Conservation (phyloP, 2,113 vertebrate genomes). For the Coturnix japonica region DNA sequence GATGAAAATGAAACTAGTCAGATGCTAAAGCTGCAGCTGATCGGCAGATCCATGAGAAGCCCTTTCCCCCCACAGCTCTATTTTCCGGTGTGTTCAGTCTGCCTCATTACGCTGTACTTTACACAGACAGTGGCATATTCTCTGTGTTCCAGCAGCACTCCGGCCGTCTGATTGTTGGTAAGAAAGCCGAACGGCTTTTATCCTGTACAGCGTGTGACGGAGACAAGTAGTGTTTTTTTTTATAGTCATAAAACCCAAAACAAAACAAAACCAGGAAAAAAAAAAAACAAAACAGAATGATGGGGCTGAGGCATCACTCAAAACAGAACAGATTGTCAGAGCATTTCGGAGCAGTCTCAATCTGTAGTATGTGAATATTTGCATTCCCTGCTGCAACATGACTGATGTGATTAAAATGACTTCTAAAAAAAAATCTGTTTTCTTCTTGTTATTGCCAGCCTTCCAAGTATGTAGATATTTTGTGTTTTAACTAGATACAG, state of each 20-base stretch:
- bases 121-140: conserved; percentile 67
- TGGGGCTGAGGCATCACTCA: conserved; percentile 63
- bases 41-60: conserved; percentile 62
- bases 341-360: conserved; percentile 58
- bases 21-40: conserved; percentile 62
- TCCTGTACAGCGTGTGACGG: conserved; percentile 58
- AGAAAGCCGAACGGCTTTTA: conserved; percentile 66
- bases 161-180: conserved; percentile 61
- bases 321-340: conserved; percentile 70
- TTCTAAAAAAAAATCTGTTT: background rate
- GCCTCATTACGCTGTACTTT: conserved; percentile 64
- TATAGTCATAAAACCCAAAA: conserved; percentile 28
- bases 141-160: conserved; percentile 66
- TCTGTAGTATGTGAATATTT: conserved; percentile 61
- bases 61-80: conserved; percentile 45
- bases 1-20: conserved; percentile 81
- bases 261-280: conserved; percentile 7
- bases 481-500: background rate
- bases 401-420: conserved; percentile 39
- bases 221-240: conserved; percentile 60
- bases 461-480: background rate
- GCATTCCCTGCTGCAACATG: conserved; percentile 29
- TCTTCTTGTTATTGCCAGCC: background rate
- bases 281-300: conserved; percentile 58
- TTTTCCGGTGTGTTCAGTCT: conserved; percentile 52